These are phyloP conservation scores for Hypothenemus hampei DNA, from an alignment of 1,140 invertebrate species.

Conservation along the genomic window DNA sequence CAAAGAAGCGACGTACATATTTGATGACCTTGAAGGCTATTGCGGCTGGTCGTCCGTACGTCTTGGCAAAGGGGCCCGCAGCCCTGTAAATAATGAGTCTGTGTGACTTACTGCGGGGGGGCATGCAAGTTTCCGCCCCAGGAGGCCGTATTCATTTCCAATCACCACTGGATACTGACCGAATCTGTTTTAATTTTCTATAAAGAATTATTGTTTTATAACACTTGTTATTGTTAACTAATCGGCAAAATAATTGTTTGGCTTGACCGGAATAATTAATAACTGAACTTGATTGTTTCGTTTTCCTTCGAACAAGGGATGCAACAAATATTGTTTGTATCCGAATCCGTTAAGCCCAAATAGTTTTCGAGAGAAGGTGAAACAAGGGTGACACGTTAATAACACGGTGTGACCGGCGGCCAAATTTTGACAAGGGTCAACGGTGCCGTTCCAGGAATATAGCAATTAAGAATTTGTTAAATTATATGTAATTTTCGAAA, in stretches of 20 bases:
- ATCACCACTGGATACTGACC: constrained; percentile 46
- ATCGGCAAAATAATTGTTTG: constrained; percentile 31
- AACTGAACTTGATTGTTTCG: constrained; percentile 25
- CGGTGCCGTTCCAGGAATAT: constrained; percentile 33
- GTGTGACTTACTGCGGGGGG: constrained; percentile 43
- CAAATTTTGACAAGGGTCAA: constrained; percentile 37
- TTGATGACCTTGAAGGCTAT: constrained; percentile 29
- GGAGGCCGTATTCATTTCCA: constrained; percentile 46
- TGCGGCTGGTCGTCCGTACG: constrained; percentile 23
- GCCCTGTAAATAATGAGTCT: constrained; percentile 43
- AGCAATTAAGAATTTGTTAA: constrained; percentile 39
- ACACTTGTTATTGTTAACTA: constrained; percentile 39
- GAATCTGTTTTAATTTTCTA: constrained; percentile 42
- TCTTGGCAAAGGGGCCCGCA: constrained; percentile 39
- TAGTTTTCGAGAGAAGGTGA: constrained; percentile 27
- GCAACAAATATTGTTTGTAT: too few relatives aligned
- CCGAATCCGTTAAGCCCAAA: constrained; percentile 11
- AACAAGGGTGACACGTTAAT: constrained; percentile 36
- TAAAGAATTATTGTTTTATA: constrained; percentile 44
- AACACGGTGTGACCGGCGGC: constrained; percentile 35
- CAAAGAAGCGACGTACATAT: too few relatives aligned
- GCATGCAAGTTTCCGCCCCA: constrained; percentile 34
- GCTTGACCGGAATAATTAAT: constrained; percentile 24
- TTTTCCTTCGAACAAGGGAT: too few relatives aligned
- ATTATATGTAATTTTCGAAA: constrained; percentile 37